Base-by-base conservation (phyloP, 2,797 vertebrate species). In the Trachurus trachurus region DNA sequence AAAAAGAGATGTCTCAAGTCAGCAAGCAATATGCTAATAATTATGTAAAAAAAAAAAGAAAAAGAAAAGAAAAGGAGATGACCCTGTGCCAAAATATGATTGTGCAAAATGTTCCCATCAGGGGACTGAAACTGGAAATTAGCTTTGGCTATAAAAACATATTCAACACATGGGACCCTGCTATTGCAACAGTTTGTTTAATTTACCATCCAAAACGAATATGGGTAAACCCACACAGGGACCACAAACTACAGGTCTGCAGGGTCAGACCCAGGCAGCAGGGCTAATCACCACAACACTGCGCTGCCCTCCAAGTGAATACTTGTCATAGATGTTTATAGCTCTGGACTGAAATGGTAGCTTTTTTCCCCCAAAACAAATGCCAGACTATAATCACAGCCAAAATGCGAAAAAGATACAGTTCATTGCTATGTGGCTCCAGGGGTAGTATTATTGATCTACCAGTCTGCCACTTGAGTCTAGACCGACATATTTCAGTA, bases 131-230 rank as follows among this genome's bases (percentile, higher is more conserved):
- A 71, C 15, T 44, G 31, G 26, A 57, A 66, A 52, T 72, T 7
- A 66, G 47, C 22, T 57, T 34, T 39, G 40, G 15, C 29, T 52
- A 19, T 57, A 58, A 65, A 64, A 58, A 72, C 11, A 39, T 11
- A 31, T 58, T 62, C 12, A 45, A 3, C 73, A 29, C 34, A 61
- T 9, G 31, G 53, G 65, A 64, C 53, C n/a, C 31, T 13, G n/a
- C 11, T 50, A 21, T 57, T 57, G 58, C 58, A 75, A 29, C 42
- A 44, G 13, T 47, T 53, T 26, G 29, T 61, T 40, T n/a, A 21
- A 37, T 63, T 59, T 68, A 31, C 34, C 12, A 21, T 29, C 2
- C n/a, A 1, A 58, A 50, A 9, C 10, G 39, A 40, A 3, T 3
- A 40, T 9, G 10, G 39, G 39, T 34, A 26, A 40, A 40, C 39